Evolutionary conservation across 2,113 vertebrate species (phyloP).

Genomic region (Gallinago jamesoni): DNA sequence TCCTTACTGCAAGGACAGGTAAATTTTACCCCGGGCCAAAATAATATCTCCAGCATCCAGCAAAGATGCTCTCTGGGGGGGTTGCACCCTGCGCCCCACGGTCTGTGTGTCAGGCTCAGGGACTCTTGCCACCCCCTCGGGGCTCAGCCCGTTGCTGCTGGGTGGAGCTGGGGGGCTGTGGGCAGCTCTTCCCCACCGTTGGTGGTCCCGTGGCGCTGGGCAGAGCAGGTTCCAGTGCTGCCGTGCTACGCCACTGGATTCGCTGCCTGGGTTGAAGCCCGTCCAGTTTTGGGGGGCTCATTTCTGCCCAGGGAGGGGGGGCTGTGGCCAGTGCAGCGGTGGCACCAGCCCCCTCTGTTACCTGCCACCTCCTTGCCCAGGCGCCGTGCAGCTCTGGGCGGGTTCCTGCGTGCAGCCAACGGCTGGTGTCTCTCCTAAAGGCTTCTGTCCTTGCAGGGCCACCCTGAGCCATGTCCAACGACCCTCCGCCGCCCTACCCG

Average conservation of each 20-base stretch:
- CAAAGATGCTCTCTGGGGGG: neutral
- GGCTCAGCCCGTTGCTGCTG: rapidly evolving
- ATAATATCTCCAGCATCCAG: neutral
- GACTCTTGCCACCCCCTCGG: neutral
- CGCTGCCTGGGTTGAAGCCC: neutral
- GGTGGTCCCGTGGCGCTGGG: neutral
- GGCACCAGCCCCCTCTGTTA: rapidly evolving
- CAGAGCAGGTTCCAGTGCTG: neutral
- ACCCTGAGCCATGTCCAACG: constrained; percentile 83
- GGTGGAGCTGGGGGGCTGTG: neutral
- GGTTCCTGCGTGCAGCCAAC: neutral
- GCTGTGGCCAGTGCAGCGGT: neutral
- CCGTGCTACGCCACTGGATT: no score
- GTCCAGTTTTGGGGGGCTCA: neutral
- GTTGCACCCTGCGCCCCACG: neutral
- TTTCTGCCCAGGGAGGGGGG: neutral
- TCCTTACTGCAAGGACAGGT: neutral
- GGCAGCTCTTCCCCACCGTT: neutral
- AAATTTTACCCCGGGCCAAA: neutral
- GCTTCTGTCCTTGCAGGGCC: constrained; percentile 30
- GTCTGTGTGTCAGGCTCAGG: neutral
- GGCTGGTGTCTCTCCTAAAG: neutral
- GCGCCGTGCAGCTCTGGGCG: rapidly evolving
- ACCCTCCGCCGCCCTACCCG: constrained; percentile 94
- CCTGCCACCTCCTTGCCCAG: neutral